Evolutionary conservation across 2,113 vertebrate genomes (phyloP).

Genomic region (Lethenteron reissneri): DNA sequence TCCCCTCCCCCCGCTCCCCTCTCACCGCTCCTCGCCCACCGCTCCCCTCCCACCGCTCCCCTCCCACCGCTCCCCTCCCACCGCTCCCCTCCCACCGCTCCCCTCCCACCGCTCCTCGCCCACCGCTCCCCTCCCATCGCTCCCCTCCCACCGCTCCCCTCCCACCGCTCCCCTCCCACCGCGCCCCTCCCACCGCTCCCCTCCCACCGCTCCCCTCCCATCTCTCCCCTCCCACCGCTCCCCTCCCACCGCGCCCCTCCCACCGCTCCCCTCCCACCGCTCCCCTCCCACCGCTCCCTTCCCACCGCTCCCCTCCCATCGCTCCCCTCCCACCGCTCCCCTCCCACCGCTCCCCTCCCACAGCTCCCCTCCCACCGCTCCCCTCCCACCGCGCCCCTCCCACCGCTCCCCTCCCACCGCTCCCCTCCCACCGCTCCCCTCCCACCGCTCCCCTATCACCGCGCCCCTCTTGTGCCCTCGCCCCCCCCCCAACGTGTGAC

Average conservation of each 20-base stretch:
- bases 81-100: background rate
- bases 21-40: too few species aligned
- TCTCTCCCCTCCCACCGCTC: too few species aligned
- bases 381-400: background rate
- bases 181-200: too few species aligned
- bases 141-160: background rate
- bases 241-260: background rate
- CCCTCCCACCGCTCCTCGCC: too few species aligned
- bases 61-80: background rate
- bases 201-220: too few species aligned
- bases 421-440: slow-evolving; percentile 44
- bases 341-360: too few species aligned
- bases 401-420: background rate
- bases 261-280: slow-evolving; percentile 44
- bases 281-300: slow-evolving; percentile 61
- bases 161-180: background rate
- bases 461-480: background rate
- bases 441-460: slow-evolving; percentile 37
- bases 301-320: background rate
- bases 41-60: slow-evolving; percentile 15
- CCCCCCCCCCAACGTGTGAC: too few species aligned
- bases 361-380: background rate
- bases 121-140: background rate
- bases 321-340: background rate
- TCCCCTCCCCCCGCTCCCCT: too few species aligned